Percentiles rank a stretch among this genome's conserved stretches.
These are phyloP conservation scores for Torymus tubicola DNA, from an alignment of 2,888 invertebrate genomes.

Conservation along the genomic window DNA sequence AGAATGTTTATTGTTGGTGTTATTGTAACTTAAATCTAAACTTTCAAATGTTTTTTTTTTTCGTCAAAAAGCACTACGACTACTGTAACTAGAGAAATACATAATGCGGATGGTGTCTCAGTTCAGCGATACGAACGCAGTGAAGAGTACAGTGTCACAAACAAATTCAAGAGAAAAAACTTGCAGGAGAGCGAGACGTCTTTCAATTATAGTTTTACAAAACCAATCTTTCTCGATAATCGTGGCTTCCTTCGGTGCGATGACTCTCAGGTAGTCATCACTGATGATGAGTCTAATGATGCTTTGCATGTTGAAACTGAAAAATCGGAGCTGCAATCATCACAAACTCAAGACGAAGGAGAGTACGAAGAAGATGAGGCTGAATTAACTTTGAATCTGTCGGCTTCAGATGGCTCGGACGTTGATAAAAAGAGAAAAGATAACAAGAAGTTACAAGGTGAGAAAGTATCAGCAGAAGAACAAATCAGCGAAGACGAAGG, in stretches of 20 bases:
- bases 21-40: no score
- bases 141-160: no score
- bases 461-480: no score
- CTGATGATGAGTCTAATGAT: conserved; percentile 67
- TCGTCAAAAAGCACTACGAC: no score
- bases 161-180: no score
- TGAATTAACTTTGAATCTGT: conserved; percentile 47
- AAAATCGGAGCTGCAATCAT: not conserved
- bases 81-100: no score
- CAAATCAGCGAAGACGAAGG: no score
- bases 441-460: not conserved
- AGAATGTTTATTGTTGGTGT: no score
- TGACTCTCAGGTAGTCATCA: conserved; percentile 58
- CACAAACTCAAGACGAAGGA: not conserved
- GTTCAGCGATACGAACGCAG: no score
- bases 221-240: conserved; percentile 46
- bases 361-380: conserved; percentile 30
- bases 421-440: not conserved
- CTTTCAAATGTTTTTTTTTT: no score
- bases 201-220: conserved; percentile 37
- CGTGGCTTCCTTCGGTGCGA: conserved; percentile 32
- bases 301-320: conserved; percentile 50
- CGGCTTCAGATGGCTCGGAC: conserved; percentile 35
- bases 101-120: no score
- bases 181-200: no score